Evolutionary conservation across 2,888 invertebrate species (phyloP), one percentile per base, ranked within the genome.

Genomic region (Caenorhabditis sp.): DNA sequence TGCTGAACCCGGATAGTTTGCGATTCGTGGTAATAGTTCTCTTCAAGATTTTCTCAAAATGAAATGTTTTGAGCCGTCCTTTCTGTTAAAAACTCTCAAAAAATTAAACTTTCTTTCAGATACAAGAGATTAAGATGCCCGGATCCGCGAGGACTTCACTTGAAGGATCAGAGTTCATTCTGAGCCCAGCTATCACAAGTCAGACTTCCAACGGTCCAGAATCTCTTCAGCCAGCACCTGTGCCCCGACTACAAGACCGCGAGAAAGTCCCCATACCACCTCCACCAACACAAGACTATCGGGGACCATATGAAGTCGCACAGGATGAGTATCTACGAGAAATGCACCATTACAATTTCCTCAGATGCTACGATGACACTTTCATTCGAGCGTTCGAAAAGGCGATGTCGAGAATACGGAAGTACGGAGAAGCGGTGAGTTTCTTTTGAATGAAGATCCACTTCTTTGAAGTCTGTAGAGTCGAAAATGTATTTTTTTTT

Each of bases 321-420:
- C 7, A 41, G 6, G 74, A 74, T 38, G 74, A 56, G 19, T 14
- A 54, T 63, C 19, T 74, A n/a, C 51, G 64, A 66, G 24, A 14
- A 7, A 47, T 49, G 41, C 64, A 74, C 35, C 22, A 8, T 6
- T 24, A 10, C 19, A 51, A 51, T 22, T 22, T 22, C 22, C 19
- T 24, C 6, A 51, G 24, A 19, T 10, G 1, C 22, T 24, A 19
- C 22, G 51, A 51, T n/a, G n/a, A n/a, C n/a, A 49, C n/a, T 49
- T 49, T 19, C 16, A 16, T 49, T 16, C 7, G 16, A n/a, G n/a
- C 1, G 10, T 19, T 6, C 8, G 6, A 19, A 22, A 6, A 51
- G 22, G 22, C 10, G 51, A 51, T 24, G 5, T n/a, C n/a, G n/a
- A n/a, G n/a, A n/a, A n/a, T n/a, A n/a, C 51, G 10, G 24, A 24